Percentiles rank a stretch among this genome's conserved stretches.
phyloP scores from a whole-genome alignment of 2,888 invertebrate species.

The Lypha dubia region DNA sequence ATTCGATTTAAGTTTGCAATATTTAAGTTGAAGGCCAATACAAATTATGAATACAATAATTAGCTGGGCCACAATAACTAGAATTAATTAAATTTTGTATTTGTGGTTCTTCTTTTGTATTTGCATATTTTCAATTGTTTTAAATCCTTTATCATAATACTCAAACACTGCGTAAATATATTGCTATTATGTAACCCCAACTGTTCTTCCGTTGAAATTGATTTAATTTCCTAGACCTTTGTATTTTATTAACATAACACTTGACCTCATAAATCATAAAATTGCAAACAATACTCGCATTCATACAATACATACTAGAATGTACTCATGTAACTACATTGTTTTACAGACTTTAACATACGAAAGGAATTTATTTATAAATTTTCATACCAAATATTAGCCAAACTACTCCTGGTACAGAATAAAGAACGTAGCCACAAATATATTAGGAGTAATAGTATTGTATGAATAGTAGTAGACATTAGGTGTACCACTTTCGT shows the following conservation, averaged over 20 bases:
- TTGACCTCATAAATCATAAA: constrained; percentile 73
- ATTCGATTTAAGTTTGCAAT: background rate
- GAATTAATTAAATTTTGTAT: constrained; percentile 19
- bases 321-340: constrained; percentile 10
- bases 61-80: background rate
- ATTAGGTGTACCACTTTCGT: background rate
- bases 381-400: constrained; percentile 37
- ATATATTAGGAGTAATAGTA: background rate
- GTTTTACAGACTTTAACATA: constrained; percentile 48
- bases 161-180: constrained; percentile 41
- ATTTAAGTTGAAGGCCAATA: background rate
- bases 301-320: no score
- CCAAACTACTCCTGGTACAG: background rate
- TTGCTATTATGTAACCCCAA: constrained; percentile 61
- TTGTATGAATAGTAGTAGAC: background rate
- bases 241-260: constrained; percentile 78
- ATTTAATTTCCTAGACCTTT: constrained; percentile 79
- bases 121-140: constrained; percentile 47
- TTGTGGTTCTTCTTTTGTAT: constrained; percentile 7
- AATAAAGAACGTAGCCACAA: constrained; percentile 4
- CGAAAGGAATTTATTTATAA: constrained; percentile 64
- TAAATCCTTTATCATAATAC: constrained; percentile 47
- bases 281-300: constrained; percentile 57
- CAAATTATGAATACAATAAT: background rate
- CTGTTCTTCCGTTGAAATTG: constrained; percentile 80